A percentile compares a stretch with the other conserved stretches of the same genome.
phyloP scores from a whole-genome alignment of 2,113 vertebrate genomes.

The Porphyrio hochstetteri region DNA sequence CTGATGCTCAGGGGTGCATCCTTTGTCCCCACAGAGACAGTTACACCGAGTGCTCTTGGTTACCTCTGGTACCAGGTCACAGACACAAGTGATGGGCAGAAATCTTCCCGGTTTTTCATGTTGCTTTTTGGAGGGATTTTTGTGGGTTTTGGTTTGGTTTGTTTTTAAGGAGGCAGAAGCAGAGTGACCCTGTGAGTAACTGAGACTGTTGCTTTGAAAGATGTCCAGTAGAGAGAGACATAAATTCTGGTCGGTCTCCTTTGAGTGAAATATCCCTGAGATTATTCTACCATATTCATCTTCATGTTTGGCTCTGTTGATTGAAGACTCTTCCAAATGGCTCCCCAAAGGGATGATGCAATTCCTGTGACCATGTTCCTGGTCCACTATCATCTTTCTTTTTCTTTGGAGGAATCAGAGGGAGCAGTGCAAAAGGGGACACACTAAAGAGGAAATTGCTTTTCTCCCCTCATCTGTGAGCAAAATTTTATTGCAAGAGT shows the following conservation, averaged over 20 bases:
- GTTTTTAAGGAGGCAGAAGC: not conserved
- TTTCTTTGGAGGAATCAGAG: not conserved
- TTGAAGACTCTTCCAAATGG: conserved; percentile 38
- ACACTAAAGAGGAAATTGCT: not conserved
- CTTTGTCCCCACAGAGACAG: not conserved
- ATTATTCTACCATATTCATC: conserved; percentile 5
- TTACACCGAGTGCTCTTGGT: not conserved
- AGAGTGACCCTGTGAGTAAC: not conserved
- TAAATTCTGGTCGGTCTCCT: not conserved
- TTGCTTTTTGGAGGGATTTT: not conserved
- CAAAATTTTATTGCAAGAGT: not conserved
- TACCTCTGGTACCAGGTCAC: not conserved
- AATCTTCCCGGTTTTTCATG: not conserved
- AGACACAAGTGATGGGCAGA: not conserved
- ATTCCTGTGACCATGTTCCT: not conserved
- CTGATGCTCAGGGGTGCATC: not conserved
- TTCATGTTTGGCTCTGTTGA: conserved; percentile 23
- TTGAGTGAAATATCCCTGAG: conserved; percentile 4
- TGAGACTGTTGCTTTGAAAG: not conserved
- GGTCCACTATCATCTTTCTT: not conserved
- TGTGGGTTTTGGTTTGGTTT: not conserved
- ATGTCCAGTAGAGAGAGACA: not conserved
- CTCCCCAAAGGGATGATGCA: conserved; percentile 39
- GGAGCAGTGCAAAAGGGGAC: not conserved
- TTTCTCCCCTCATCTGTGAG: not conserved